A percentile compares a stretch with the other conserved stretches of the same genome.
phyloP scores from a whole-genome alignment of 2,797 vertebrate species.

The Gobio occitaniae region DNA sequence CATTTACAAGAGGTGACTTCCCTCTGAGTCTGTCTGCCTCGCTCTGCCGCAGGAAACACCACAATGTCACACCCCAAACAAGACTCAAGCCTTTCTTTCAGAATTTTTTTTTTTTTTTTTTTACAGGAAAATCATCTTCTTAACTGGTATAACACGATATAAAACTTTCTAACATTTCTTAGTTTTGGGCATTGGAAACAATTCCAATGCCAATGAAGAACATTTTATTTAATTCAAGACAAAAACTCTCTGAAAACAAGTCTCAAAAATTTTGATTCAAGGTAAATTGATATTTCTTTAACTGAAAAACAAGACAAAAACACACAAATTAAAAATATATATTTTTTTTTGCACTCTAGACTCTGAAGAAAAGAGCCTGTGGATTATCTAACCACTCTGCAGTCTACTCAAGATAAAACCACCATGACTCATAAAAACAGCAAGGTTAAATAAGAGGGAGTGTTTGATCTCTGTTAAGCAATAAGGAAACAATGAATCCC shows the following conservation, averaged over 20 bases:
- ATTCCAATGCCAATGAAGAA: neutral
- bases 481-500: neutral
- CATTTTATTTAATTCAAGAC: neutral
- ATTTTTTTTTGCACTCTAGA: neutral
- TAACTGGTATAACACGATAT: neutral
- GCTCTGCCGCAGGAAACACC: constrained; percentile 59
- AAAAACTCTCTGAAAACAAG: neutral
- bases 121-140: neutral
- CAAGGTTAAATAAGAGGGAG: constrained; percentile 5
- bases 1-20: constrained; percentile 66
- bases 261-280: neutral
- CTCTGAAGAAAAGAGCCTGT: neutral
- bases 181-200: neutral
- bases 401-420: constrained; percentile 17
- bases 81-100: constrained; percentile 52
- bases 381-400: constrained; percentile 7
- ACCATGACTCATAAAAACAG: neutral
- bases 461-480: constrained; percentile 10
- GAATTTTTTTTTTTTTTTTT: neutral
- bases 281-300: neutral
- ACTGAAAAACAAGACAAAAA: neutral
- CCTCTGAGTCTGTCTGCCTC: constrained; percentile 52
- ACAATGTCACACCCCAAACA: constrained; percentile 63
- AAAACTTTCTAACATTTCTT: neutral
- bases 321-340: neutral